phyloP scores from a whole-genome alignment of 2,888 invertebrate genomes.

The Platycheirus rosarum region DNA sequence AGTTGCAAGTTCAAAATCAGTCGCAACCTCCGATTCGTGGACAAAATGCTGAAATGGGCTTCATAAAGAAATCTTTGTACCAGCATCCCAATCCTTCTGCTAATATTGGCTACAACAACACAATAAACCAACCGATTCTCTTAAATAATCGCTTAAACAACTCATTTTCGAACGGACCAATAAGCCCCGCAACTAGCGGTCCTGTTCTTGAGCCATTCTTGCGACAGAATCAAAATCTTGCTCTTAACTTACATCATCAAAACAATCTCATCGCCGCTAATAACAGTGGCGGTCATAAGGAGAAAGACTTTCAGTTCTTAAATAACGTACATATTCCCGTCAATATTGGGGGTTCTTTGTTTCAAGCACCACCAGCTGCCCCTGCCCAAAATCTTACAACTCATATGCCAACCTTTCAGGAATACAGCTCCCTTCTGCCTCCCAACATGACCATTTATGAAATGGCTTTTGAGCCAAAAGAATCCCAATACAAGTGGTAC shows the following conservation, averaged over 20 bases:
- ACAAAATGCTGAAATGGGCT: constrained; percentile 56
- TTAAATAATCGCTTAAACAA: constrained; percentile 78
- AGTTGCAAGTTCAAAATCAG: constrained; percentile 43
- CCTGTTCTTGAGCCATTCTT: constrained; percentile 77
- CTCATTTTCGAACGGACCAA: constrained; percentile 81
- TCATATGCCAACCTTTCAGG: constrained; percentile 75
- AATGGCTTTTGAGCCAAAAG: constrained; percentile 84
- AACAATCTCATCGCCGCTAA: constrained; percentile 72
- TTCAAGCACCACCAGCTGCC: constrained; percentile 75
- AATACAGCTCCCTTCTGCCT: constrained; percentile 83
- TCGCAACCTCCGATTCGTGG: constrained; percentile 62
- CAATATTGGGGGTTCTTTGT: constrained; percentile 77
- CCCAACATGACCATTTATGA: constrained; percentile 85
- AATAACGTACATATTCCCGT: constrained; percentile 84
- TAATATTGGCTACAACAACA: constrained; percentile 55
- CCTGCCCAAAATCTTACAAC: constrained; percentile 76
- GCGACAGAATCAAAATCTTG: constrained; percentile 73
- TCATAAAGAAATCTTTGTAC: constrained; percentile 56
- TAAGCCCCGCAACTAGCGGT: constrained; percentile 78
- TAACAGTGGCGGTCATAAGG: constrained; percentile 76
- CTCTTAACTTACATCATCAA: constrained; percentile 73
- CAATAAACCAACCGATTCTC: constrained; percentile 77
- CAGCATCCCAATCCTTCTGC: constrained; percentile 55
- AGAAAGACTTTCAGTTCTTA: constrained; percentile 84
- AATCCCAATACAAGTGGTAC: constrained; percentile 84